Base-by-base conservation (phyloP, 2,113 vertebrate genomes). In the Parotia lawesii region DNA sequence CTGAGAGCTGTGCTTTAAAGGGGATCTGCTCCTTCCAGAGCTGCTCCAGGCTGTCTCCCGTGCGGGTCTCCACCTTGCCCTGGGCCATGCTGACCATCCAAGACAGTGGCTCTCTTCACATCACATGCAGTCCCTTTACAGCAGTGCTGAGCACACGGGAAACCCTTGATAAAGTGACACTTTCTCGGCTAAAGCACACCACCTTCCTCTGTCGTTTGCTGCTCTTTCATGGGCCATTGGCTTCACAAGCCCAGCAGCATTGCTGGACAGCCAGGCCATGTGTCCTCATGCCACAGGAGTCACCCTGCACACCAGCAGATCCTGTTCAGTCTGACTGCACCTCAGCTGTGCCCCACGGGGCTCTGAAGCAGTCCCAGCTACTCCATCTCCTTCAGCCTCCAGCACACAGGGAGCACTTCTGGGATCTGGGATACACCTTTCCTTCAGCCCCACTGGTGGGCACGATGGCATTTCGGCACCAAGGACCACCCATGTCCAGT, bases 401-500 rank as follows among this genome's bases (percentile, higher is more conserved):
- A 65, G 86, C 61, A 54, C 16, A 23, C 10, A 28, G n/a, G 6
- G 28, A 45, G 22, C 37, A 29, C 17, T 54, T 44, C 33, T 81
- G 48, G 56, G 17, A 9, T 27, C 24, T 33, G 23, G 18, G 48
- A 12, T 9, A 4, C 50, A 12, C 38, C 2, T 48, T 73, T 77
- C 48, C 75, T 53, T 54, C 44, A 65, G 69, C 58, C 40, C 42
- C 16, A 5, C 23, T 14, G 64, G 8, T 6, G 24, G 45, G 7
- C 67, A 45, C 2, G 40, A 5, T 1, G 16, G 47, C 21, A 53
- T 10, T 51, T 9, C 0, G 0, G 76, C 5, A 6, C 27, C 73
- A 56, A 56, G 64, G 38, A 31, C 50, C 38, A 57, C 20, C 33
- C 17, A 7, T 0, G 6, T 27, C 24, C 45, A 60, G 3, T 40